Evolutionary conservation across 2,113 vertebrate genomes (phyloP), one percentile per base, ranked within the genome.

Genomic region (Struthidea cinerea): DNA sequence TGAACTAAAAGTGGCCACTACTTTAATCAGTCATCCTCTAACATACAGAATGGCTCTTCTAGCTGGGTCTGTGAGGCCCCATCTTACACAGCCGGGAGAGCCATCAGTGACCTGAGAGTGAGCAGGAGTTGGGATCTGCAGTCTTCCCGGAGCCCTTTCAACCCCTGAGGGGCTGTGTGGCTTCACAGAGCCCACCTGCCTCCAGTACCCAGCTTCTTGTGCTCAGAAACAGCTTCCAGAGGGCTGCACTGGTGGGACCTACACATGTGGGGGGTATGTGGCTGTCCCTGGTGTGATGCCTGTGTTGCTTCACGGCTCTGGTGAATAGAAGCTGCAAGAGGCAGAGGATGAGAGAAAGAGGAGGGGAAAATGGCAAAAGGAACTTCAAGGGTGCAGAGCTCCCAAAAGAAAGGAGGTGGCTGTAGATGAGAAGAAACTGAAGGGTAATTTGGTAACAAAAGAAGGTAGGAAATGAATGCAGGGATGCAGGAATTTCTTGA

Each of bases 81-180:
- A 0, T 52, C 33, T 71, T 50, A 6, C 18, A 16, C 19, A 69
- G 37, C 16, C 28, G 15, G 56, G 23, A 50, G 32, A 33, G 27
- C 11, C 19, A 56, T 16, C 18, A 16, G 13, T 60, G 42, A 16
- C 53, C n/a, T 5, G 6, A 17, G 9, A 19, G 23, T 1, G n/a
- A 71, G 46, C 10, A 47, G 33, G 39, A 69, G 8, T 1, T 55
- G 52, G 47, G 35, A 69, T 10, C 10, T 0, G 0, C 32, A 46
- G 28, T 7, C 22, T 11, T 57, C n/a, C 46, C 33, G 35, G 33
- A 77, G 15, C 13, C 14, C 18, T 35, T 65, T 42, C 16, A n/a
- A 7, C 6, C 10, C 33, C 30, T 13, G 28, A 35, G 53, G 50
- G 20, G 16, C 49, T 0, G 0, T 42, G 39, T 0, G 1, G 8